phyloP scores from a whole-genome alignment of 2,113 vertebrate genomes.

The Scalopus aquaticus region DNA sequence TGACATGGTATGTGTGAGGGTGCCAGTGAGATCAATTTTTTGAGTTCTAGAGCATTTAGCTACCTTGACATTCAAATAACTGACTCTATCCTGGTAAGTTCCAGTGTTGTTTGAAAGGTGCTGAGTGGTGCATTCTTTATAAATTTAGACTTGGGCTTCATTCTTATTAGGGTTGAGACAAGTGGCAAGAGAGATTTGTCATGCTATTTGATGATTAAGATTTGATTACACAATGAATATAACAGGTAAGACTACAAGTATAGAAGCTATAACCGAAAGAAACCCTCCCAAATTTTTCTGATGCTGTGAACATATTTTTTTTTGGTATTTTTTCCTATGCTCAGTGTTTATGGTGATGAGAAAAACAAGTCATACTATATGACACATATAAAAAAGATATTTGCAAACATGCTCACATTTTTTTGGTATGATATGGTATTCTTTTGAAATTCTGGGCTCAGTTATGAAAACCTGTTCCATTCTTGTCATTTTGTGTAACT shows the following conservation, averaged over 20 bases:
- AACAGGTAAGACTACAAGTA: background rate
- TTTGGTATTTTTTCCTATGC: background rate
- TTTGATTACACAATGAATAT: background rate
- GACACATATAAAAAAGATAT: background rate
- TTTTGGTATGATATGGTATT: background rate
- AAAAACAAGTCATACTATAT: background rate
- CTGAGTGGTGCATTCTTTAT: background rate
- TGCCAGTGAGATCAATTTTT: background rate
- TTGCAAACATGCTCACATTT: slow-evolving; percentile 29
- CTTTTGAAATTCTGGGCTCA: slow-evolving; percentile 38
- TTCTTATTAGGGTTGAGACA: background rate
- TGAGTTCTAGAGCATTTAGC: background rate
- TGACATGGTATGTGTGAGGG: background rate
- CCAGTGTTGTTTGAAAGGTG: background rate
- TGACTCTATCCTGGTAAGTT: background rate
- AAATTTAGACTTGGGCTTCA: background rate
- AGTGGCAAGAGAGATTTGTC: background rate
- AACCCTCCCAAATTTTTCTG: background rate
- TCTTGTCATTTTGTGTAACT: slow-evolving; percentile 40
- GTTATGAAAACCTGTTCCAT: slow-evolving; percentile 43
- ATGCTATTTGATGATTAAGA: background rate
- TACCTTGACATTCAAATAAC: background rate
- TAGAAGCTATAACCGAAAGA: background rate
- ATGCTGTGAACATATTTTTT: background rate
- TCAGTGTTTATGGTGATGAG: slow-evolving; percentile 19